Conservation (phyloP, 1,140 invertebrate genomes). For the Drosophila navojoa region DNA sequence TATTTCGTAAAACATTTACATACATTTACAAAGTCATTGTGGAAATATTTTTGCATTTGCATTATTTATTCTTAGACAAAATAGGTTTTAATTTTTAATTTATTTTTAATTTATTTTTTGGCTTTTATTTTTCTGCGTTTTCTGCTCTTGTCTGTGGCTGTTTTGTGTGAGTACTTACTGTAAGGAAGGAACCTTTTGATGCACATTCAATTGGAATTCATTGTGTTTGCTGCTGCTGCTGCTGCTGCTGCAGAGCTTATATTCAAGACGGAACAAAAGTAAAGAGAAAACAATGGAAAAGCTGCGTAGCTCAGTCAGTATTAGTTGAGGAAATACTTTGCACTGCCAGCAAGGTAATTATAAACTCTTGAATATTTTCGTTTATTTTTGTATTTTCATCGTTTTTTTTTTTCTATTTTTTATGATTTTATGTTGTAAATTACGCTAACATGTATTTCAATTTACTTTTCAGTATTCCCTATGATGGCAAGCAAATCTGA, state of each 20-base stretch:
- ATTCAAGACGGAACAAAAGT: background rate
- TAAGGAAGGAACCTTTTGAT: constrained; percentile 70
- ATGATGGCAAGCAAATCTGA: background rate
- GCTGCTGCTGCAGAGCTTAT: constrained; percentile 21
- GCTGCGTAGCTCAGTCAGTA: constrained; percentile 9
- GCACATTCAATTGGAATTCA: constrained; percentile 34
- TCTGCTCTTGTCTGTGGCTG: constrained; percentile 10
- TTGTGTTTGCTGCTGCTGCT: constrained; percentile 22
- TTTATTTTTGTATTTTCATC: background rate
- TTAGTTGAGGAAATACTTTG: constrained; percentile 1
- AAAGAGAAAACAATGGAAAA: background rate
- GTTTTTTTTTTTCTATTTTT: background rate
- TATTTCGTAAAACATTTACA: constrained; percentile 44
- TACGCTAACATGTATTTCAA: background rate
- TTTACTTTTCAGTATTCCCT: background rate
- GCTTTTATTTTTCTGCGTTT: background rate
- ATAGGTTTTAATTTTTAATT: constrained; percentile 9
- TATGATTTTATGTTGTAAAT: background rate
- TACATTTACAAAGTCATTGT: constrained; percentile 53
- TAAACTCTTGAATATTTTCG: background rate
- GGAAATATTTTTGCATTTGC: constrained; percentile 27
- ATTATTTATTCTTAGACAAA: constrained; percentile 15
- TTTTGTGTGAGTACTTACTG: constrained; percentile 53
- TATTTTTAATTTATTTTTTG: too few relatives aligned
- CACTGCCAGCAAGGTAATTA: background rate